Percentiles rank a stretch among this genome's conserved stretches.
Conservation (phyloP, 2,888 invertebrate species). For the Tiliacea aurago region DNA sequence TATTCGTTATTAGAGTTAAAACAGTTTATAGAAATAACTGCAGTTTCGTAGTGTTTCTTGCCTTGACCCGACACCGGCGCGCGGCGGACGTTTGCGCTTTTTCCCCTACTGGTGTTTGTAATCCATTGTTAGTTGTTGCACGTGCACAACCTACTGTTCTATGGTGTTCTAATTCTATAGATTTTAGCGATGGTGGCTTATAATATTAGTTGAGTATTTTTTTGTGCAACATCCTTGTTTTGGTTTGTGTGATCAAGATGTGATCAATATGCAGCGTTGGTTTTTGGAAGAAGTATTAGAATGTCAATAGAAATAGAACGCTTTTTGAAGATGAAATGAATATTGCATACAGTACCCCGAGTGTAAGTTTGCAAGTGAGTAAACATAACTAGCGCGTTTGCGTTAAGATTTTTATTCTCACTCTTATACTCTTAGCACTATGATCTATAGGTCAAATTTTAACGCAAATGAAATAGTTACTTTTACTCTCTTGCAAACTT, state of each 20-base stretch:
- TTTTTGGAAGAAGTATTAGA: neutral
- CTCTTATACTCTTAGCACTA: no score
- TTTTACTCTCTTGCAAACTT: no score
- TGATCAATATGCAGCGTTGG: neutral
- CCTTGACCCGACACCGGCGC: slow-evolving; percentile 74
- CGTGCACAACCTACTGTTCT: slow-evolving; percentile 58
- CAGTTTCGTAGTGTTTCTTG: slow-evolving; percentile 56
- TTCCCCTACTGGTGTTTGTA: slow-evolving; percentile 64
- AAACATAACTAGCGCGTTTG: no score
- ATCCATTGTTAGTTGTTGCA: slow-evolving; percentile 67
- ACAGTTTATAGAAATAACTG: slow-evolving; percentile 33
- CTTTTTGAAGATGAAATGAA: neutral
- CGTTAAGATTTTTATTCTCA: no score
- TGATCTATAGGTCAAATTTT: no score
- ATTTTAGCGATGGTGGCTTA: slow-evolving; percentile 31
- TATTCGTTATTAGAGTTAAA: slow-evolving; percentile 28
- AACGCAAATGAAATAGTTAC: no score
- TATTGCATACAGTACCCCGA: no score
- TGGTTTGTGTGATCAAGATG: neutral
- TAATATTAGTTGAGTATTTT: neutral
- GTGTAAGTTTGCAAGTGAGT: no score
- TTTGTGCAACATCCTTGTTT: neutral
- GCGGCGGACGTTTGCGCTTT: slow-evolving; percentile 71
- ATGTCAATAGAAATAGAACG: neutral
- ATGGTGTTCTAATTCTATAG: slow-evolving; percentile 53